Evolutionary conservation across 2,888 invertebrate genomes (phyloP).

Genomic region (Drosophila neutralis): DNA sequence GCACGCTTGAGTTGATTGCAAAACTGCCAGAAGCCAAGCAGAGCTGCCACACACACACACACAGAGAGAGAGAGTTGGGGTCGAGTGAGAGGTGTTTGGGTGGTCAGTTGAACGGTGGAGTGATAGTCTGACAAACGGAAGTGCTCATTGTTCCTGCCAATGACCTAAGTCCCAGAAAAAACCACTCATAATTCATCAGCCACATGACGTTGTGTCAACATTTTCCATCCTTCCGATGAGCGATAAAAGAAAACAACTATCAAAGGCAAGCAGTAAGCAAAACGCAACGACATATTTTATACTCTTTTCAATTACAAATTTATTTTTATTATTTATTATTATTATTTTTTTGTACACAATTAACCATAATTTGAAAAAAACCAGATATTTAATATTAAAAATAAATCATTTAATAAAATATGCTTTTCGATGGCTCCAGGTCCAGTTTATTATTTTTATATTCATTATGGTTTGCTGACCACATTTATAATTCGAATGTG

Average conservation of each 20-base stretch:
- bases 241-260: slow-evolving; percentile 38
- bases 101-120: slow-evolving; percentile 1
- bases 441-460: too few relatives aligned
- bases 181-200: slow-evolving; percentile 71
- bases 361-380: not conserved
- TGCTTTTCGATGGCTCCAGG: not conserved
- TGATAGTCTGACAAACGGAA: slow-evolving; percentile 60
- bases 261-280: slow-evolving; percentile 1
- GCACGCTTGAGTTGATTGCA: slow-evolving; percentile 66
- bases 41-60: slow-evolving; percentile 27
- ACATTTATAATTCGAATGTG: not conserved
- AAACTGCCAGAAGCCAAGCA: slow-evolving; percentile 53
- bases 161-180: slow-evolving; percentile 56
- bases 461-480: not conserved
- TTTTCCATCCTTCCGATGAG: slow-evolving; percentile 67
- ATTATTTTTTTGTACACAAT: not conserved
- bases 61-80: not conserved
- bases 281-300: slow-evolving; percentile 14
- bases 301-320: slow-evolving; percentile 6
- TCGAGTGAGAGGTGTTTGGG: too few relatives aligned
- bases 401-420: not conserved
- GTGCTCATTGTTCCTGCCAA: slow-evolving; percentile 74
- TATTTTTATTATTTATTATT: too few relatives aligned
- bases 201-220: slow-evolving; percentile 75
- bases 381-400: not conserved